These are phyloP conservation scores for Amaurobius ferox DNA, from an alignment of 2,888 invertebrate genomes.

Conservation along the genomic window DNA sequence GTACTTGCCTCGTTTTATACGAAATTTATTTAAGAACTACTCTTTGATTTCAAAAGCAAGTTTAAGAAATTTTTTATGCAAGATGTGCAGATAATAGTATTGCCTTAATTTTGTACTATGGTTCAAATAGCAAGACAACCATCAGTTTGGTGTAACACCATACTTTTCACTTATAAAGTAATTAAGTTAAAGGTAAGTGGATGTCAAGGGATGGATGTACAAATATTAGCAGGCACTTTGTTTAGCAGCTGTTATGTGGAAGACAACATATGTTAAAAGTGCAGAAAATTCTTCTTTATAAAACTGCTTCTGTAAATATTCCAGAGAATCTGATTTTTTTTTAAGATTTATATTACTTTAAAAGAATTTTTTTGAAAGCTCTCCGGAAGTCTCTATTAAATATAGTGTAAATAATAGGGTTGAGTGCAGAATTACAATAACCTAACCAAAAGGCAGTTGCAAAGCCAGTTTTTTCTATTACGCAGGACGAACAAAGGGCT, in stretches of 20 bases:
- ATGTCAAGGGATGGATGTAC: slow-evolving; percentile 48
- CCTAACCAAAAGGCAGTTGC: slow-evolving; percentile 97
- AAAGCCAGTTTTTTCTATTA: slow-evolving; percentile 81
- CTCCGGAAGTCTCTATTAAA: slow-evolving; percentile 98
- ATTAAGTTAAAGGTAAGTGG: slow-evolving; percentile 3
- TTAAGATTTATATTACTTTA: slow-evolving; percentile 79
- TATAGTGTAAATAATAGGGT: slow-evolving; percentile 95
- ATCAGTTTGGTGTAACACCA: slow-evolving; percentile 3
- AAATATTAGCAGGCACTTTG: slow-evolving; percentile 56
- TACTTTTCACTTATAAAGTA: slow-evolving; percentile 11
- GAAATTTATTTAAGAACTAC: background rate
- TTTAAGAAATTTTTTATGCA: background rate
- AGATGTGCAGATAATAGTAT: slow-evolving; percentile 4
- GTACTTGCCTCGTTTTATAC: too few species aligned
- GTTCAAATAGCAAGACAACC: background rate
- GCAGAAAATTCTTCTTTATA: slow-evolving; percentile 44
- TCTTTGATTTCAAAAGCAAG: background rate
- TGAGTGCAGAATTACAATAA: slow-evolving; percentile 96
- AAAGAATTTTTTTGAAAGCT: slow-evolving; percentile 95
- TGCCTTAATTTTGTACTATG: slow-evolving; percentile 44
- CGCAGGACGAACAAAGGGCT: slow-evolving; percentile 83
- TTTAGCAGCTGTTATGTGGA: slow-evolving; percentile 62
- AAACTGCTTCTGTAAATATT: slow-evolving; percentile 24
- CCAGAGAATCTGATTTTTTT: slow-evolving; percentile 3
- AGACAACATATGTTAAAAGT: slow-evolving; percentile 67